A percentile compares a stretch with the other conserved stretches of the same genome.
phyloP scores from a whole-genome alignment of 2,888 invertebrate species.

The Trichopoda pennipes region DNA sequence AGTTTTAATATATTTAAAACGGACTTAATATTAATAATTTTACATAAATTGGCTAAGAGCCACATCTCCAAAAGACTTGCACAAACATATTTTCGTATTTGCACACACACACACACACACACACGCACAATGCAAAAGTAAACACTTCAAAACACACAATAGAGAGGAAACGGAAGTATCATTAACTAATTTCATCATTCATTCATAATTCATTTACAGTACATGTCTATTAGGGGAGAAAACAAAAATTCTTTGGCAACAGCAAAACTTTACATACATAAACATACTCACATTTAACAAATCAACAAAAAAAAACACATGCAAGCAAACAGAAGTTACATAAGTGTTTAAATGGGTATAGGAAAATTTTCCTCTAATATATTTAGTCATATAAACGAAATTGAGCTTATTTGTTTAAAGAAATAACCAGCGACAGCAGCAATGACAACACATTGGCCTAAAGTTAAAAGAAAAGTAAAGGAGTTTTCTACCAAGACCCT shows the following conservation, averaged over 20 bases:
- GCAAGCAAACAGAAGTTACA: background rate
- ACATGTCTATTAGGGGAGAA: slow-evolving; percentile 41
- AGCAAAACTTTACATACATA: background rate
- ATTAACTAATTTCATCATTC: slow-evolving; percentile 65
- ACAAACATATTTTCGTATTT: background rate
- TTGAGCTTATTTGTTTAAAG: no score
- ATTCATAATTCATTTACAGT: slow-evolving; percentile 58
- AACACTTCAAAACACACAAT: slow-evolving; percentile 24
- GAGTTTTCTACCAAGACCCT: no score
- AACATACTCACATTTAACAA: background rate
- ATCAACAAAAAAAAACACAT: slow-evolving; percentile 1
- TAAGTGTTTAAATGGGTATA: no score
- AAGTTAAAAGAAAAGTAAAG: no score
- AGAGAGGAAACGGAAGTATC: slow-evolving; percentile 59
- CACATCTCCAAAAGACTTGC: slow-evolving; percentile 32
- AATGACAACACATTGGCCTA: no score
- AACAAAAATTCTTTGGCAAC: slow-evolving; percentile 4
- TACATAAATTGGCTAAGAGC: slow-evolving; percentile 35
- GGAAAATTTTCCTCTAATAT: no score
- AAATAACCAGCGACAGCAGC: no score
- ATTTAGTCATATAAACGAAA: no score
- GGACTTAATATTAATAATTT: slow-evolving; percentile 45
- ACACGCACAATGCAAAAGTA: slow-evolving; percentile 1
- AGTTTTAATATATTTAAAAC: slow-evolving; percentile 34
- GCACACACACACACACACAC: background rate